These are phyloP conservation scores for Xenopus borealis DNA, from an alignment of 2,113 vertebrate genomes.

Conservation along the genomic window DNA sequence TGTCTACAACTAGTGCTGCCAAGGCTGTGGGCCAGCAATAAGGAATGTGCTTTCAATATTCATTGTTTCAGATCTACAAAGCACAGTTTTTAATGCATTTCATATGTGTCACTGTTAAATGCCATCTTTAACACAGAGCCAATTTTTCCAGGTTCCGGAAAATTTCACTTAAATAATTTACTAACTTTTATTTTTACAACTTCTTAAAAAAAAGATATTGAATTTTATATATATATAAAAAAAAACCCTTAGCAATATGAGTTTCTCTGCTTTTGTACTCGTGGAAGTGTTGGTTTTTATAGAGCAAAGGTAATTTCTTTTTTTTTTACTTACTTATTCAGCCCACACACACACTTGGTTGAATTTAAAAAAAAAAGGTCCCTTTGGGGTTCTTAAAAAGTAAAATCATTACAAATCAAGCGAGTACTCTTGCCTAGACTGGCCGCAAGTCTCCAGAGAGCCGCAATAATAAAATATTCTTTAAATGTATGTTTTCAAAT, in stretches of 20 bases:
- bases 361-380: conserved; percentile 39
- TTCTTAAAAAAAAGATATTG: background rate
- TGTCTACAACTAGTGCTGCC: conserved; percentile 51
- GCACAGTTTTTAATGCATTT: conserved; percentile 69
- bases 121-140: conserved; percentile 66
- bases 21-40: conserved; percentile 55
- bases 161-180: conserved; percentile 67
- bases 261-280: conserved; percentile 45
- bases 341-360: conserved; percentile 37
- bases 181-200: conserved; percentile 50
- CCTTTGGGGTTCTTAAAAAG: conserved; percentile 24
- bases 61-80: conserved; percentile 66
- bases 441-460: background rate
- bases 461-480: background rate
- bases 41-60: conserved; percentile 71
- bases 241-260: too few species aligned
- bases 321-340: conserved; percentile 40
- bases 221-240: too few species aligned
- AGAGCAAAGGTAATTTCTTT: conserved; percentile 33
- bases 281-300: conserved; percentile 54
- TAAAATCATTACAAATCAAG: conserved; percentile 10
- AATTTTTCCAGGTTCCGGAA: conserved; percentile 58
- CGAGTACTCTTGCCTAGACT: background rate
- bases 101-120: conserved; percentile 71
- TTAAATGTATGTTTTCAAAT: conserved; percentile 13